Conservation (phyloP, 2,113 vertebrate genomes). For the Pipa parva region DNA sequence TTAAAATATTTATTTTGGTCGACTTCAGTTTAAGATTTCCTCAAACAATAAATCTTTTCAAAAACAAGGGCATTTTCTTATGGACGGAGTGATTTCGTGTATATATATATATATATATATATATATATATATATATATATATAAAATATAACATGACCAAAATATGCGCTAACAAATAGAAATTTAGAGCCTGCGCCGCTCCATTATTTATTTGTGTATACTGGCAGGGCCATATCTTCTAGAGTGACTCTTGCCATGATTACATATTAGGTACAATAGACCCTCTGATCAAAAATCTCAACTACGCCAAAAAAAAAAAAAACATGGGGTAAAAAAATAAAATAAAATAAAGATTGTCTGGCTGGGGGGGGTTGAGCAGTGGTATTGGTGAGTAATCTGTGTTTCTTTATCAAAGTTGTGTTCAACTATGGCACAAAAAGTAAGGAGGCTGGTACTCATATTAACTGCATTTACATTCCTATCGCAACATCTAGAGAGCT, state of each 20-base stretch:
- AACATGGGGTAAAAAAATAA: slow-evolving; percentile 61
- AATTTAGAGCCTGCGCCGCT: too few relatives aligned
- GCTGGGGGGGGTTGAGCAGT: slow-evolving; percentile 52
- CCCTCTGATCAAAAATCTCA: slow-evolving; percentile 64
- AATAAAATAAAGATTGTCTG: too few relatives aligned
- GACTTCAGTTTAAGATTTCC: too few relatives aligned
- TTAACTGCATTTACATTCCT: slow-evolving; percentile 89
- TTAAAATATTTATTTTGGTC: too few relatives aligned
- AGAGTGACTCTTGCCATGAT: neutral
- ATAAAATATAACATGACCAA: too few relatives aligned
- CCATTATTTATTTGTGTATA: too few relatives aligned
- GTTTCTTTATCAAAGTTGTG: slow-evolving; percentile 79
- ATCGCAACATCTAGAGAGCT: slow-evolving; percentile 92
- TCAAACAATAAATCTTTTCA: too few relatives aligned
- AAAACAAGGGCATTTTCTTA: too few relatives aligned
- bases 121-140: too few relatives aligned
- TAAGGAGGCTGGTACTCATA: slow-evolving; percentile 85
- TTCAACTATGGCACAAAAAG: slow-evolving; percentile 81
- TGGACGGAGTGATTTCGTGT: too few relatives aligned
- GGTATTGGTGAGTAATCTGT: slow-evolving; percentile 60
- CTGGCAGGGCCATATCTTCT: neutral
- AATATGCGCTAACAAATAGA: too few relatives aligned
- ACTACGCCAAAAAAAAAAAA: slow-evolving; percentile 51
- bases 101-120: too few relatives aligned
- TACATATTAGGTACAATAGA: slow-evolving; percentile 57